phyloP scores from a whole-genome alignment of 2,888 invertebrate species.

The Rhopalosiphum nymphaeae region DNA sequence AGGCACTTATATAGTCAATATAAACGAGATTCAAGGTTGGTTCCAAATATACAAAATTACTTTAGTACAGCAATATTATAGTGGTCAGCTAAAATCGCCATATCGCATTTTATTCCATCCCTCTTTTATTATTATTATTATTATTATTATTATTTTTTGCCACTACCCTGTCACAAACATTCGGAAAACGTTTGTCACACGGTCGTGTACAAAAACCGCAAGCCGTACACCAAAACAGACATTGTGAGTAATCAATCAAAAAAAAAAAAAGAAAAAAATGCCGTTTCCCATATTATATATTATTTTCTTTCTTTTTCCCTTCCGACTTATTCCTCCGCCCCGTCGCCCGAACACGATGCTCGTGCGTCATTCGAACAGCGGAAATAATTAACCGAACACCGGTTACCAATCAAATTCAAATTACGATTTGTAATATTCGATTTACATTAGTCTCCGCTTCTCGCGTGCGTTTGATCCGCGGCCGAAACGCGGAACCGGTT shows the following conservation, averaged over 20 bases:
- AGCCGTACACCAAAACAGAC: slow-evolving; percentile 48
- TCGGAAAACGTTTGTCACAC: slow-evolving; percentile 65
- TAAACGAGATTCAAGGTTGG: neutral
- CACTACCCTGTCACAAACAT: slow-evolving; percentile 61
- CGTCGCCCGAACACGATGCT: neutral
- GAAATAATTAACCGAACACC: slow-evolving; percentile 60
- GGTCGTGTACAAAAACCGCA: slow-evolving; percentile 59
- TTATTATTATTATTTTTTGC: slow-evolving; percentile 20
- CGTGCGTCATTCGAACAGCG: slow-evolving; percentile 29
- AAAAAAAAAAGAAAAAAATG: slow-evolving; percentile 42
- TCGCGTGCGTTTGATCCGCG: slow-evolving; percentile 48
- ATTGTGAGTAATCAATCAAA: slow-evolving; percentile 61
- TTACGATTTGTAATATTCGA: slow-evolving; percentile 63
- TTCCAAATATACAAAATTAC: neutral
- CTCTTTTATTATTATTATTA: slow-evolving; percentile 44
- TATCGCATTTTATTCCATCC: slow-evolving; percentile 39
- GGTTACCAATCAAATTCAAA: slow-evolving; percentile 63
- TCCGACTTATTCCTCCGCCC: neutral
- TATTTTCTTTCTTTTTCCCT: slow-evolving; percentile 34
- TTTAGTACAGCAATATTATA: neutral
- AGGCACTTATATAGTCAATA: neutral
- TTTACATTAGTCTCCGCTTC: slow-evolving; percentile 58
- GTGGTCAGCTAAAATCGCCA: slow-evolving; percentile 51
- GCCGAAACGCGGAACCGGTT: slow-evolving; percentile 61
- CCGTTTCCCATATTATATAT: slow-evolving; percentile 33